Evolutionary conservation across 2,888 invertebrate species (phyloP).

Genomic region (Phyllotreta cruciferae): DNA sequence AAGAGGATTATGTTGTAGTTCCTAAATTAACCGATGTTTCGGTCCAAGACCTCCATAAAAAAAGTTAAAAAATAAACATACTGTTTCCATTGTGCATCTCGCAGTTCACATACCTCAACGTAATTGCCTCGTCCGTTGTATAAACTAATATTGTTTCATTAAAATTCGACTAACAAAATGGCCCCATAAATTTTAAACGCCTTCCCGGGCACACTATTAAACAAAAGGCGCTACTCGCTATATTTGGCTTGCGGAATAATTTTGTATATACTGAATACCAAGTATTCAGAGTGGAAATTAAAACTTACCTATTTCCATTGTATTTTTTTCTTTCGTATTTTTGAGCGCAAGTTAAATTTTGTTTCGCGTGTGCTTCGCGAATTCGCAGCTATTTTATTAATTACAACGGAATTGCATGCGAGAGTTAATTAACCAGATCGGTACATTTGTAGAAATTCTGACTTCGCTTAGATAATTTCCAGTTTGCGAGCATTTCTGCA

Average conservation of each 20-base stretch:
- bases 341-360: background rate
- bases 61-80: background rate
- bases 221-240: conserved; percentile 21
- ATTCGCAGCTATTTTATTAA: background rate
- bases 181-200: conserved; percentile 28
- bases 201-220: conserved; percentile 20
- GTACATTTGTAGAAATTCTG: too few relatives aligned
- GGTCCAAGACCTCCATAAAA: background rate
- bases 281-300: conserved; percentile 21
- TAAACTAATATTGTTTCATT: conserved; percentile 33
- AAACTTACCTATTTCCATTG: conserved; percentile 1
- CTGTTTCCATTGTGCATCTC: background rate
- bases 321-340: conserved; percentile 2
- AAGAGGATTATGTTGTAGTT: too few relatives aligned
- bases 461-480: too few relatives aligned
- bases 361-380: background rate
- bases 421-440: too few relatives aligned
- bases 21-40: too few relatives aligned
- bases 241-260: conserved; percentile 22
- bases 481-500: too few relatives aligned
- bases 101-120: background rate
- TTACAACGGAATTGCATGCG: too few relatives aligned
- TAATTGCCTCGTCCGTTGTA: conserved; percentile 16
- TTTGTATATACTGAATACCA: conserved; percentile 18
- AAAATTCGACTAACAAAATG: conserved; percentile 31